Evolutionary conservation across 2,888 invertebrate species (phyloP), one percentile per base, ranked within the genome.

Genomic region (Dorcus hopei): DNA sequence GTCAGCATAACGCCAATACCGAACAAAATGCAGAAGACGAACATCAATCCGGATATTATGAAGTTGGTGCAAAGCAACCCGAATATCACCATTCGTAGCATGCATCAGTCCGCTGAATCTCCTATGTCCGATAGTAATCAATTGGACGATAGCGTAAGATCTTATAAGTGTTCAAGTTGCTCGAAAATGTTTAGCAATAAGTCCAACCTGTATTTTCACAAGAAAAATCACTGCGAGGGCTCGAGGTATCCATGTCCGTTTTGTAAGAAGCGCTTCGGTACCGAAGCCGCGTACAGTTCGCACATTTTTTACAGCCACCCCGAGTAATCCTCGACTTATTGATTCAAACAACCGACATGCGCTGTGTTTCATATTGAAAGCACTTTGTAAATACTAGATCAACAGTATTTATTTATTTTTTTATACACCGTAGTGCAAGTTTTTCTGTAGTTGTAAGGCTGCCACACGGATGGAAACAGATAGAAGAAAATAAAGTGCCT

Each of bases 301-400:
- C 79, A 79, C 64, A 79, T 79, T 58, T 79, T 77, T 60, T 79
- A 79, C 62, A 78, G 77, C 61, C 79, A 79, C 68, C 79, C 79
- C 3, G 79, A 78, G 66, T 79, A 74, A 70, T 19, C 19, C 19
- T 2, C 14, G 14, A 19, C 19, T 19, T 19, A 57, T 43, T 4
- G 9, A 52, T 11, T 16, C 23, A 33, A 48, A 7, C 6, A 33
- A 7, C 5, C 6, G 26, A 1, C 3, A 33, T 33, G 26, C 26
- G 5, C 26, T 33, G 26, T 33, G 26, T 33, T 33, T 33, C 26
- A 33, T 33, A 33, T 33, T 33, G 26, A 33, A 33, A 7, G 6
- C 6, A 19, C 19, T 19, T 19, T 33, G 26, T 33, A 33, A 33
- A 33, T 33, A 33, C 26, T 33, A 33, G 26, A 33, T 33, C 26